Conservation (phyloP, 1,140 invertebrate species). For the Rhyacophila brunnea region DNA sequence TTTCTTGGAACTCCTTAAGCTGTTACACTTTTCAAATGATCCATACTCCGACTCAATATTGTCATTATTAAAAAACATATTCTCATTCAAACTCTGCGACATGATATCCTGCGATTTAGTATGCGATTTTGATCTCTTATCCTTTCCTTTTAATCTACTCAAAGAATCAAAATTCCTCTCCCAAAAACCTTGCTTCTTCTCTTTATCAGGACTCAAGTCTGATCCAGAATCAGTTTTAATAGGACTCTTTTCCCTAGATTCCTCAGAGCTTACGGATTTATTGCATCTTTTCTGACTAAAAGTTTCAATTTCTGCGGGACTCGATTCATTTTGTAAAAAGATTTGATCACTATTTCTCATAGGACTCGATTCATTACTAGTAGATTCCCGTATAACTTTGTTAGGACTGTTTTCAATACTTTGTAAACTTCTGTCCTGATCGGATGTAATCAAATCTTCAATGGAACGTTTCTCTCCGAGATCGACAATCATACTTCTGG, state of each 20-base stretch:
- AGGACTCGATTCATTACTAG: slow-evolving; percentile 10
- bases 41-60: slow-evolving; percentile 47
- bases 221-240: slow-evolving; percentile 37
- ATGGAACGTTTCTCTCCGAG: slow-evolving; percentile 43
- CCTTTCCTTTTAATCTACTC: slow-evolving; percentile 43
- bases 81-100: slow-evolving; percentile 62
- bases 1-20: slow-evolving; percentile 48
- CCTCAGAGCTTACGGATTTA: slow-evolving; percentile 7
- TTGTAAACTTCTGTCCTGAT: slow-evolving; percentile 10
- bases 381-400: slow-evolving; percentile 6
- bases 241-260: not conserved
- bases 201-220: slow-evolving; percentile 39
- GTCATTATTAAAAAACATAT: slow-evolving; percentile 56
- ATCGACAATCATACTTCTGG: slow-evolving; percentile 56
- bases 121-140: slow-evolving; percentile 43
- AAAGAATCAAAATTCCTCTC: slow-evolving; percentile 55
- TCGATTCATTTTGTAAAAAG: slow-evolving; percentile 8
- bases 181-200: slow-evolving; percentile 55
- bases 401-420: slow-evolving; percentile 13
- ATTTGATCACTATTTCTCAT: slow-evolving; percentile 24
- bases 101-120: slow-evolving; percentile 51
- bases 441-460: slow-evolving; percentile 34
- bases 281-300: slow-evolving; percentile 23
- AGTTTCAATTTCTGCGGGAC: not conserved
- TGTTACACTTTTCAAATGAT: slow-evolving; percentile 48